Conservation (phyloP, 2,113 vertebrate species). For the Aix galericulata region DNA sequence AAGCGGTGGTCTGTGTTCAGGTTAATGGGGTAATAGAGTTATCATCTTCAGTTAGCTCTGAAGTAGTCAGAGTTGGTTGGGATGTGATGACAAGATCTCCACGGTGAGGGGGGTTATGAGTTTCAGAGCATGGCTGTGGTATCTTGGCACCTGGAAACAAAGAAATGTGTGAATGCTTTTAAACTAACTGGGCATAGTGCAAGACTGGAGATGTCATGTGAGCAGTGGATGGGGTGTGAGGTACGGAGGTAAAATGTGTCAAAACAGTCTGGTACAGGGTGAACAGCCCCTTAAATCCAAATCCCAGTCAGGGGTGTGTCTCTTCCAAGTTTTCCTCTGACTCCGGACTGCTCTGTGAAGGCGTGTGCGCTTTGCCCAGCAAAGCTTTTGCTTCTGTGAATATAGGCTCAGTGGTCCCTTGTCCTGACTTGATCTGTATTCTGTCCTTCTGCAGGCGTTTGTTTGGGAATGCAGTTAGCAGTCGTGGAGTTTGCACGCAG, state of each 20-base stretch:
- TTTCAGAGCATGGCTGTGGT: neutral
- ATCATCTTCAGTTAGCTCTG: neutral
- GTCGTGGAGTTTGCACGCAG: constrained; percentile 93
- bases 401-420: neutral
- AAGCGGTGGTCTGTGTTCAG: neutral
- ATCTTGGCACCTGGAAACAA: neutral
- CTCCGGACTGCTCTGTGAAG: neutral
- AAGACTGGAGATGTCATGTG: neutral
- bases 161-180: accelerated
- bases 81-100: neutral
- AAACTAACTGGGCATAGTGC: neutral
- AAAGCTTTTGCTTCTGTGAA: too few species aligned
- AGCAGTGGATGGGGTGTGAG: neutral
- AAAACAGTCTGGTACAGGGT: neutral
- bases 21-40: neutral
- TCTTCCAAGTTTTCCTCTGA: neutral
- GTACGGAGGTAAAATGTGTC: neutral
- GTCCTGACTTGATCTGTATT: neutral
- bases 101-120: neutral
- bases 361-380: neutral
- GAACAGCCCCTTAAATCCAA: neutral
- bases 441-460: constrained; percentile 84
- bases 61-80: neutral
- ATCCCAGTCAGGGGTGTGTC: neutral
- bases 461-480: constrained; percentile 95